Evolutionary conservation across 2,113 vertebrate genomes (phyloP).

Genomic region (Paedocypris sp.): DNA sequence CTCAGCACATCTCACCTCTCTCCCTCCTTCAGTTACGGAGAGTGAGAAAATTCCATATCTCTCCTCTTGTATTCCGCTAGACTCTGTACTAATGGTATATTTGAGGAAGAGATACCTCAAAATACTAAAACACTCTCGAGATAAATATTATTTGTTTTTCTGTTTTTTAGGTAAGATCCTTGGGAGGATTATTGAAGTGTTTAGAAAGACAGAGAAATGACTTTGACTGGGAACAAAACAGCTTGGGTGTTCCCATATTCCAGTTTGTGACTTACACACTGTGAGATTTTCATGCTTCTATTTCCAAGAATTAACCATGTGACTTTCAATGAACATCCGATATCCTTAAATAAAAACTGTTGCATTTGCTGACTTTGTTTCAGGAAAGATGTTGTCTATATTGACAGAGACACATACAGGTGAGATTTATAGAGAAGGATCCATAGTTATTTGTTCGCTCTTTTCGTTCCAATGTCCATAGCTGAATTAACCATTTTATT

Average conservation of each 20-base stretch:
- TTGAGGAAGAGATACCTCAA: not conserved
- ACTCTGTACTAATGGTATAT: constrained; percentile 71
- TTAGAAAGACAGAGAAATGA: constrained; percentile 83
- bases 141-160: not conserved
- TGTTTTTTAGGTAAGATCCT: constrained; percentile 63
- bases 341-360: not conserved
- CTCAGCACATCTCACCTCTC: constrained; percentile 74
- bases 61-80: constrained; percentile 81
- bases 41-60: constrained; percentile 79
- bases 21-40: constrained; percentile 71
- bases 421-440: constrained; percentile 30
- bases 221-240: constrained; percentile 81
- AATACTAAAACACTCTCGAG: not conserved
- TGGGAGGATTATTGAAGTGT: constrained; percentile 87
- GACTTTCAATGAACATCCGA: not conserved
- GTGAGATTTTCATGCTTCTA: constrained; percentile 49
- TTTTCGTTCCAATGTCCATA: not conserved
- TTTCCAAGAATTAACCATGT: not conserved
- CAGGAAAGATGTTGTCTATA: constrained; percentile 68
- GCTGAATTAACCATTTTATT: not conserved
- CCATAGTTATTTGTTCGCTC: not conserved
- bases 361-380: constrained; percentile 19
- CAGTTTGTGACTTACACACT: constrained; percentile 78
- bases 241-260: constrained; percentile 73
- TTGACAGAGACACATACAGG: constrained; percentile 77